A percentile compares a stretch with the other conserved stretches of the same genome.
phyloP scores from a whole-genome alignment of 2,113 vertebrate genomes.

The Beaufortia kweichowensis region DNA sequence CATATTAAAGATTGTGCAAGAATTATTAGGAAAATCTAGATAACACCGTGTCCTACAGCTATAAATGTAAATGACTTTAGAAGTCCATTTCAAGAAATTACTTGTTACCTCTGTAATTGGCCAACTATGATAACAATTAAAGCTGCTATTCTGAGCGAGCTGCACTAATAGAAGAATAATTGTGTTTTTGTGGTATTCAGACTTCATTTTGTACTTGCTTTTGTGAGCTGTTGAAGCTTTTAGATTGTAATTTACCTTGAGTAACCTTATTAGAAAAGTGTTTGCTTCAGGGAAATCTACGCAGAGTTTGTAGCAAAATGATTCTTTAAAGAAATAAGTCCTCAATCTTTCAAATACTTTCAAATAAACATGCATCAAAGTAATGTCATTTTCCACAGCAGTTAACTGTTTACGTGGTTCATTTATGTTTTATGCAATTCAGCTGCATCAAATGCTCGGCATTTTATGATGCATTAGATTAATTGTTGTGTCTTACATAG shows the following conservation, averaged over 20 bases:
- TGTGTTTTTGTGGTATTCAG: constrained; percentile 22
- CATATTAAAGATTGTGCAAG: constrained; percentile 17
- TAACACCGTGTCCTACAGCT: not conserved
- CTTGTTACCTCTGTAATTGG: not conserved
- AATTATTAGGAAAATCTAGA: not conserved
- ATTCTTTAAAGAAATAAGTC: not conserved
- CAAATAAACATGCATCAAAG: not conserved
- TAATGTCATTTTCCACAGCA: not conserved
- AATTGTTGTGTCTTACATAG: not conserved
- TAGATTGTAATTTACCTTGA: not conserved
- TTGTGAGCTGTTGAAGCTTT: constrained; percentile 12
- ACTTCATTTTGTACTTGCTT: not conserved
- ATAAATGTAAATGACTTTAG: constrained; percentile 1
- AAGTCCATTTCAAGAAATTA: not conserved
- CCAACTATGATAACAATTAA: not conserved
- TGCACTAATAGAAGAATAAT: not conserved
- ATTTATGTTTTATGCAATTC: constrained; percentile 21
- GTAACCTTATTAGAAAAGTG: constrained; percentile 9
- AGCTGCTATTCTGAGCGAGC: not conserved
- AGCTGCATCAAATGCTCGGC: not conserved
- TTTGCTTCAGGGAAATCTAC: constrained; percentile 2
- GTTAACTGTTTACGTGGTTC: not conserved
- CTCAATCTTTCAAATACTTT: not conserved
- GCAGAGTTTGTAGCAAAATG: constrained; percentile 10
- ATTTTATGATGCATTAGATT: constrained; percentile 11